Conservation (phyloP, 2,888 invertebrate species). For the Aporophyla nigra region DNA sequence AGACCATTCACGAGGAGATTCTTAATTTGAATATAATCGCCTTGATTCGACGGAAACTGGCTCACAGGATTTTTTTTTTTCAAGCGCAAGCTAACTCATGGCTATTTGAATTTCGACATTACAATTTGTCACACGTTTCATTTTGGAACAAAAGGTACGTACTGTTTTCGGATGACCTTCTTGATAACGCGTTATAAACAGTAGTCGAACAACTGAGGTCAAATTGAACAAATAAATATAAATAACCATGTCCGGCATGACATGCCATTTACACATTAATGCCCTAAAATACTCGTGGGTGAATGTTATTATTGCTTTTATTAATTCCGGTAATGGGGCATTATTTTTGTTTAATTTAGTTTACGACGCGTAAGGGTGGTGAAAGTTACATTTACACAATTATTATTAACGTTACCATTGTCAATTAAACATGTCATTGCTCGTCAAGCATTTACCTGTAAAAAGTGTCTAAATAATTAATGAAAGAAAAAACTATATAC, state of each 20-base stretch:
- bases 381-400: background rate
- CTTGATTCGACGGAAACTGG: background rate
- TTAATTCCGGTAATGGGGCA: conserved; percentile 42
- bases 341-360: conserved; percentile 18
- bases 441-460: background rate
- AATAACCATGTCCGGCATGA: conserved; percentile 38
- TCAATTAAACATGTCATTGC: background rate
- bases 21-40: conserved; percentile 8
- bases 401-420: conserved; percentile 2
- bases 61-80: background rate
- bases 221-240: conserved; percentile 53
- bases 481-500: background rate
- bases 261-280: conserved; percentile 61
- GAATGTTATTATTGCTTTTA: conserved; percentile 37
- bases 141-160: conserved; percentile 35
- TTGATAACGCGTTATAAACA: conserved; percentile 45
- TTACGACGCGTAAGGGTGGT: conserved; percentile 2
- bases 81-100: conserved; percentile 3
- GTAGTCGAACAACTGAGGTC: conserved; percentile 42
- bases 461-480: background rate
- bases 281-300: conserved; percentile 34
- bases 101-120: conserved; percentile 43
- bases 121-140: conserved; percentile 28
- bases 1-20: conserved; percentile 14
- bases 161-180: conserved; percentile 49